phyloP scores from a whole-genome alignment of 2,113 vertebrate species.

The Upupa epops region DNA sequence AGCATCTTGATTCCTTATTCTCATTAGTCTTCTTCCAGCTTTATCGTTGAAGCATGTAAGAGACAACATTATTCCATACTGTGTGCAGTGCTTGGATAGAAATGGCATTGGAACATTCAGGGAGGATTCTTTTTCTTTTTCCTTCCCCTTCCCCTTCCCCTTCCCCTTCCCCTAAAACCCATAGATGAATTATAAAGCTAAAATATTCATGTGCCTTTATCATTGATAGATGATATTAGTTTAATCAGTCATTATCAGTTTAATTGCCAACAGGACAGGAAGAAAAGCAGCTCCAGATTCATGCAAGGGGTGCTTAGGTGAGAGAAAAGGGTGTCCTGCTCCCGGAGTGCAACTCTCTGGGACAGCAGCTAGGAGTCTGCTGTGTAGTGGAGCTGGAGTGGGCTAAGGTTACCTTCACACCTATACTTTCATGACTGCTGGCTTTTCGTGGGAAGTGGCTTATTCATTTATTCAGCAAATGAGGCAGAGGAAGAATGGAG shows the following conservation, averaged over 20 bases:
- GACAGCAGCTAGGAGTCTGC: not conserved
- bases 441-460: slow-evolving; percentile 31
- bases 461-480: slow-evolving; percentile 47
- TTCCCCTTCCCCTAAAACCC: no score
- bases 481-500: slow-evolving; percentile 17
- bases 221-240: no score
- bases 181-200: not conserved
- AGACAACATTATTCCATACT: not conserved
- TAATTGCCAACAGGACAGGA: not conserved
- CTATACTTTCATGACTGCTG: slow-evolving; percentile 22
- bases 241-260: not conserved
- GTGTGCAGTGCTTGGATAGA: not conserved
- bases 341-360: not conserved
- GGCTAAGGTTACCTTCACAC: slow-evolving; percentile 45
- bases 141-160: no score
- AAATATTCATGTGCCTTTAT: not conserved
- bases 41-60: not conserved
- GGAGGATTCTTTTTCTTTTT: not conserved
- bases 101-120: not conserved
- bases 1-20: not conserved
- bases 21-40: not conserved
- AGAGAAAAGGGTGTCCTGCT: not conserved
- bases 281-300: not conserved
- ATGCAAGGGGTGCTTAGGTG: not conserved
- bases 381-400: not conserved